These are phyloP conservation scores for Enteromius radiatus DNA, from an alignment of 2,797 vertebrate genomes.

Conservation along the genomic window DNA sequence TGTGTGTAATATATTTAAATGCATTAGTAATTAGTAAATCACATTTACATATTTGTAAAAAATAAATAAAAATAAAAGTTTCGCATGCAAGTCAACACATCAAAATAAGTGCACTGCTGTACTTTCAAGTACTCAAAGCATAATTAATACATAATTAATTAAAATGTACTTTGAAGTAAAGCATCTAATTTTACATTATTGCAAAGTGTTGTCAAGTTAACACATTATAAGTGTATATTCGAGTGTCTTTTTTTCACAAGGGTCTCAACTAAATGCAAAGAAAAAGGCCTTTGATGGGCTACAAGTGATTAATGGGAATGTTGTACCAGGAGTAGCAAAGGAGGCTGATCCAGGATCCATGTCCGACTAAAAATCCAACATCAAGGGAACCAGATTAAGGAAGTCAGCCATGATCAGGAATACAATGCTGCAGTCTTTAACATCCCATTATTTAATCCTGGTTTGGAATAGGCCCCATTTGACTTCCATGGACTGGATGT, in stretches of 20 bases:
- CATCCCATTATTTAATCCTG: conserved; percentile 4
- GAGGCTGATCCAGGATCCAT: neutral
- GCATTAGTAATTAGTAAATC: neutral
- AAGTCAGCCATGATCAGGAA: conserved; percentile 12
- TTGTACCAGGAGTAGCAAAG: neutral
- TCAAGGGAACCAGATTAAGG: neutral
- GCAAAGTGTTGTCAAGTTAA: neutral
- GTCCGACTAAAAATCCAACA: neutral
- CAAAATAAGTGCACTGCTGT: neutral
- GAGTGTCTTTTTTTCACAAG: neutral
- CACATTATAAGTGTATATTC: neutral
- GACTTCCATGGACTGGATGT: conserved; percentile 1
- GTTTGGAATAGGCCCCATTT: neutral
- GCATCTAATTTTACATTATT: neutral
- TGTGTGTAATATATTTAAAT: neutral
- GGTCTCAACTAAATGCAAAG: neutral
- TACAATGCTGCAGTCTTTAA: conserved; percentile 1
- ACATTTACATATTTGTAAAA: neutral
- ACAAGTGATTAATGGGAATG: neutral
- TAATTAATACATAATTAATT: neutral
- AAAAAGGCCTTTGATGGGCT: neutral
- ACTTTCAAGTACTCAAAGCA: neutral
- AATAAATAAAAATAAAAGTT: no score
- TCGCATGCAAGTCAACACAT: neutral
- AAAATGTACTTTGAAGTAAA: neutral